Evolutionary conservation across 2,797 vertebrate genomes (phyloP), one percentile per base, ranked within the genome.

Genomic region (Danio tinwini): DNA sequence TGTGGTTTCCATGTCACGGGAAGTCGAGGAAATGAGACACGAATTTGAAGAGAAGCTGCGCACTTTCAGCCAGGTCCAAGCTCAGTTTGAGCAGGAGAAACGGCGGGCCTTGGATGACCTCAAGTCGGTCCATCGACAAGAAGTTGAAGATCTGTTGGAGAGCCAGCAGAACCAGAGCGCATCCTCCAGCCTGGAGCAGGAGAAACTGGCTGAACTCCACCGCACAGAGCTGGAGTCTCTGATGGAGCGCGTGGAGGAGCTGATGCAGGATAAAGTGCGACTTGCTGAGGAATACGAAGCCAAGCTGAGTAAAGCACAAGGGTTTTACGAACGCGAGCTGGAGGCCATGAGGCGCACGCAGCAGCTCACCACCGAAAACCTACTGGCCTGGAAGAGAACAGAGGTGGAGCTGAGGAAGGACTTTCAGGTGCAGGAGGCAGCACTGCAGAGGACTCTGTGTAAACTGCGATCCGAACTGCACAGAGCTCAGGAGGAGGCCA

Each of bases 1-100:
- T 39, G 94, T 99, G 84, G 96, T 97, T 9, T 97, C 96, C 39
- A 99, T 99, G 97, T 95, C 95, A 2, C 91, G 93, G 72, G 95
- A 99, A 91, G 97, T 99, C 72, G 97, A 99, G 93, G 98, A 99
- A 88, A 98, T 99, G 88, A 95, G 97, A 81, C 96, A 94, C 85
- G 96, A 96, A 86, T 99, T 99, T 65, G 97, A 99, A 87, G 98
- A 99, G 84, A 96, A 95, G 87, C 91, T 99, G 69, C 92, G 93
- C 85, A 92, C 93, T 82, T 99, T 99, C 88, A 95, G 95, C 86
- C 96, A 96, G 81, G 87, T 97, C 78, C 96, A 98, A 86, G 92
- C 95, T 45, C 96, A 98, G 85, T 97, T 97, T 88, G 97, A 98
- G 89, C 95, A 96, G 79, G 97, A 99, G 77, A 99, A 99, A 40